Evolutionary conservation across 2,113 vertebrate genomes (phyloP).

Genomic region (Sceloporus tristichus): DNA sequence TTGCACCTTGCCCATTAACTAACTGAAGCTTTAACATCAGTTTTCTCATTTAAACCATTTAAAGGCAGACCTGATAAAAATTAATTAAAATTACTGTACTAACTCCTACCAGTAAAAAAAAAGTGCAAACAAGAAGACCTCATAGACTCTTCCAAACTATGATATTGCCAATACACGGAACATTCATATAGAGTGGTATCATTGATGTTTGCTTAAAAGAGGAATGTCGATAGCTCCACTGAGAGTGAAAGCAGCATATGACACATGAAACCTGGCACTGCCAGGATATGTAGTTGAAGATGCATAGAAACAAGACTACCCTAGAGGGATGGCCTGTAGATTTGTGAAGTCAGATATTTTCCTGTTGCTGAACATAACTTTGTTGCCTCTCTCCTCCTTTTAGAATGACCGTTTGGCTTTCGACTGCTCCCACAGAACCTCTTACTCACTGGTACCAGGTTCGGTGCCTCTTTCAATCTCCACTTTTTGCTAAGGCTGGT

Average conservation of each 20-base stretch:
- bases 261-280: neutral
- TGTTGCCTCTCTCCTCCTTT: neutral
- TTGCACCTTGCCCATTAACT: neutral
- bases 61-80: too few relatives aligned
- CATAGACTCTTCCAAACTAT: neutral
- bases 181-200: neutral
- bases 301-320: too few relatives aligned
- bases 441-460: conserved; percentile 98
- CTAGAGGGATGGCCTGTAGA: neutral
- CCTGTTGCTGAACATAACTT: neutral
- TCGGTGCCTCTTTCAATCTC: conserved; percentile 94
- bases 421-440: conserved; percentile 93
- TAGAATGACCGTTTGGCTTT: conserved; percentile 95
- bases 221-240: neutral
- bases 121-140: neutral
- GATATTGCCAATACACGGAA: neutral
- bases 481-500: conserved; percentile 93
- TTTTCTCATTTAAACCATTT: too few relatives aligned
- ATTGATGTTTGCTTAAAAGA: neutral
- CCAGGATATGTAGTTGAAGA: neutral
- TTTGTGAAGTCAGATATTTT: neutral
- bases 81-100: neutral
- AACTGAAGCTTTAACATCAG: neutral
- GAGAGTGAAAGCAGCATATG: neutral
- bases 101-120: neutral